Evolutionary conservation across 2,888 invertebrate genomes (phyloP), one percentile per base, ranked within the genome.

Genomic region (Parnassius smintheus): DNA sequence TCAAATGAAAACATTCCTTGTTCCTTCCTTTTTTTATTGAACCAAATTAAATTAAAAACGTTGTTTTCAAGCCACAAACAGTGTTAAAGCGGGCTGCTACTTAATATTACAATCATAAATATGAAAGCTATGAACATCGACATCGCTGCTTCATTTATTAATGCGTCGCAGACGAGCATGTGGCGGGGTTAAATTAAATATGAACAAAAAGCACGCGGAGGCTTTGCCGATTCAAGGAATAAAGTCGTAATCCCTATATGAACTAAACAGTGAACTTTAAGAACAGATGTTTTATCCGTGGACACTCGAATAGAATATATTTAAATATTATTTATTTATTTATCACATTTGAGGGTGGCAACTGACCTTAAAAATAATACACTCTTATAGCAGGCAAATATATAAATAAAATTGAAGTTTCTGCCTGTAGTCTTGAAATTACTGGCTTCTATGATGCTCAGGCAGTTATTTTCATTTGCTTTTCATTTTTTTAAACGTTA

Each of bases 141-240:
- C 52, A 58, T 56, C 18, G 52, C 50, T 64, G 25, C 63, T 67
- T 65, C 66, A 66, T 66, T 66, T 68, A 68, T 66, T 65, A 66
- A 68, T 65, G 66, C 60, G 64, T 68, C 67, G 59, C 64, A 66
- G 62, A 64, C 50, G 61, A 62, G 59, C 45, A 58, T 53, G 59
- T 48, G 55, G 54, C 59, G 62, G 57, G 48, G 56, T 22, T 60
- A 66, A 66, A 62, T 67, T 68, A 68, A 65, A 65, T 65, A 62
- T 64, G 61, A 65, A 64, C 56, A 64, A 65, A 60, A 45, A 62
- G 56, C 55, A 45, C 49, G 49, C 55, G 53, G 56, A 61, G 61
- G 46, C 44, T 58, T 59, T 61, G 12, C 42, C 42, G 49, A 64
- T 49, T 44, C 44, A 56, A 61, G 59, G 59, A 61, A 61, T 63